Percentiles rank a stretch among this genome's conserved stretches.
phyloP scores from a whole-genome alignment of 53 echinoderm and acorn worm species.

The Apostichopus leukothele region DNA sequence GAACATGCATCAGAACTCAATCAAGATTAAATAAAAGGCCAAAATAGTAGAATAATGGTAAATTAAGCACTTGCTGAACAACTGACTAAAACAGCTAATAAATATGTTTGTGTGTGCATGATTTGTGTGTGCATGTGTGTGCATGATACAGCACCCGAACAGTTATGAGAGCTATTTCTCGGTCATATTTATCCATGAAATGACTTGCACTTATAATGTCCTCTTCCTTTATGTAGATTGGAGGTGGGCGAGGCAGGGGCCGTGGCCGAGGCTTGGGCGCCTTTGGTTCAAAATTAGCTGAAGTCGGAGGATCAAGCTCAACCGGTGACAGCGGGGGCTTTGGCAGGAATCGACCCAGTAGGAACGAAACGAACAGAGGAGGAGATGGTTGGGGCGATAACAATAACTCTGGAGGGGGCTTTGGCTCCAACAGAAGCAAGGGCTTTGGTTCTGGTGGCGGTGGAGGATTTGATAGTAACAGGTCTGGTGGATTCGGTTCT shows the following conservation, averaged over 20 bases:
- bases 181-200: too few relatives aligned
- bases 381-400: slow-evolving; percentile 23
- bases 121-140: too few relatives aligned
- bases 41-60: too few relatives aligned
- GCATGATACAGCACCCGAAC: too few relatives aligned
- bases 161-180: too few relatives aligned
- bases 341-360: not conserved
- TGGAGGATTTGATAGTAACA: slow-evolving; percentile 19
- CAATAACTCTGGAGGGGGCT: not conserved
- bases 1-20: too few relatives aligned
- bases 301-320: slow-evolving; percentile 2
- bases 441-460: not conserved
- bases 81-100: too few relatives aligned
- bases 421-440: slow-evolving; percentile 3
- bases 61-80: too few relatives aligned
- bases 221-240: not conserved
- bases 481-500: not conserved
- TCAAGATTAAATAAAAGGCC: too few relatives aligned
- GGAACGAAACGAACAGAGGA: not conserved
- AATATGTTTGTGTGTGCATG: too few relatives aligned
- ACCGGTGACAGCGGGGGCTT: not conserved
- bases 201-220: too few relatives aligned
- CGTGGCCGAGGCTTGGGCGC: slow-evolving; percentile 22
- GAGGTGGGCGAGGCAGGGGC: slow-evolving; percentile 26
- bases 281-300: slow-evolving; percentile 23